These are phyloP conservation scores for Zingel zingel DNA, from an alignment of 2,113 vertebrate genomes.

Conservation along the genomic window DNA sequence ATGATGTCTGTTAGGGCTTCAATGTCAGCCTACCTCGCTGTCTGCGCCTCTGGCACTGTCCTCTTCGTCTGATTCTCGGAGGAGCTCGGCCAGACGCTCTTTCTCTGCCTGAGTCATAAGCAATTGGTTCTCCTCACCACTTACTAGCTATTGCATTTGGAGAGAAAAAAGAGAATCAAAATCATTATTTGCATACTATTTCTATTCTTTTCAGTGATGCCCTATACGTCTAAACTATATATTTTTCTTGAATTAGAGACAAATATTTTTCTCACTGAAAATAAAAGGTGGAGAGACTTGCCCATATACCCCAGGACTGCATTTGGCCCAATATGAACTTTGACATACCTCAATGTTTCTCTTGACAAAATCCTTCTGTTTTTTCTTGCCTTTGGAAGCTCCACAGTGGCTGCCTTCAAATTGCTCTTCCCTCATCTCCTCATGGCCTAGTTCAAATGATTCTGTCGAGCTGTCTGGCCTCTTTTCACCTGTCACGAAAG, in stretches of 20 bases:
- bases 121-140: constrained; percentile 81
- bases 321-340: constrained; percentile 63
- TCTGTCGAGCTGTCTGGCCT: constrained; percentile 20
- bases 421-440: constrained; percentile 43
- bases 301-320: constrained; percentile 38
- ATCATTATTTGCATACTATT: constrained; percentile 3
- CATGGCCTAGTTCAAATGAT: constrained; percentile 41
- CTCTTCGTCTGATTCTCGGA: constrained; percentile 86
- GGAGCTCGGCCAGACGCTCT: constrained; percentile 87
- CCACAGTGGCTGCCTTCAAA: constrained; percentile 56
- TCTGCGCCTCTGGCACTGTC: constrained; percentile 72
- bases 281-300: constrained; percentile 41
- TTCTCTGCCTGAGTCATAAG: constrained; percentile 88
- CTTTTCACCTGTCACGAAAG: constrained; percentile 57
- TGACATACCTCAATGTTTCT: constrained; percentile 93
- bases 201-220: constrained; percentile 21
- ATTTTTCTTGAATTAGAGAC: constrained; percentile 16
- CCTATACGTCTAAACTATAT: background rate
- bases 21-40: constrained; percentile 72
- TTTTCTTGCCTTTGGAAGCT: constrained; percentile 74
- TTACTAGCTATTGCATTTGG: constrained; percentile 85
- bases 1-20: constrained; percentile 64
- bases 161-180: constrained; percentile 26
- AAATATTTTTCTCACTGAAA: constrained; percentile 54
- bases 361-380: constrained; percentile 89